Evolutionary conservation across 1,140 invertebrate species (phyloP).

Genomic region (Triops cancriformis): DNA sequence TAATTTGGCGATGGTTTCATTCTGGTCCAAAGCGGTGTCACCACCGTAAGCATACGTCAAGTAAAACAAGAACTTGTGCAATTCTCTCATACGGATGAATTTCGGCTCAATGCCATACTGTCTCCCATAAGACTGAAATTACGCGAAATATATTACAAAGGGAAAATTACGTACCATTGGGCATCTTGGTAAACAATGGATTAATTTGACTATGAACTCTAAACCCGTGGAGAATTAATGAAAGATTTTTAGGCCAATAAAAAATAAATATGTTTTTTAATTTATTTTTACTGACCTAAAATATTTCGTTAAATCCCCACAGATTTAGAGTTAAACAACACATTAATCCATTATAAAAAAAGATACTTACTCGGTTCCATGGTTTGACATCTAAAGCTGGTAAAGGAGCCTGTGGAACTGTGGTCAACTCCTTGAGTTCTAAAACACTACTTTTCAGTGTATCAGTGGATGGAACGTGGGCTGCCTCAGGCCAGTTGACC

Average conservation of each 20-base stretch:
- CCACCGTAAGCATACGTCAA: slow-evolving; percentile 52
- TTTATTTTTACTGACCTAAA: no score
- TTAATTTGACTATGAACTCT: no score
- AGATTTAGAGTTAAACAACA: no score
- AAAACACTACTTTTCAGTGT: not conserved
- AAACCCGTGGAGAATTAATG: no score
- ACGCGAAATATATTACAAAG: not conserved
- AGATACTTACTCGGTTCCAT: not conserved
- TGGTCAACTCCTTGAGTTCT: slow-evolving; percentile 19
- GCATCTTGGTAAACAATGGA: no score
- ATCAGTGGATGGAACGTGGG: not conserved
- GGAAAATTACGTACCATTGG: no score
- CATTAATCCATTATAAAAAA: no score
- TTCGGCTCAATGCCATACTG: slow-evolving; percentile 54
- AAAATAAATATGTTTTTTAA: no score
- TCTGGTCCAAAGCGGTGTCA: slow-evolving; percentile 36
- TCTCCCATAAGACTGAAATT: slow-evolving; percentile 33
- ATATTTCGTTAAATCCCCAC: no score
- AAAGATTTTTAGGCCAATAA: no score
- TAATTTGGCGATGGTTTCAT: slow-evolving; percentile 41
- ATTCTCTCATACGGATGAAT: slow-evolving; percentile 53
- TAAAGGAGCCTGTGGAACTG: not conserved
- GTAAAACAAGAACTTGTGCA: slow-evolving; percentile 63
- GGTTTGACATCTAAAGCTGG: not conserved
- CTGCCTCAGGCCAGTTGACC: slow-evolving; percentile 17